Conservation (phyloP, 2,797 vertebrate species). For the Rhinogobio ventralis region DNA sequence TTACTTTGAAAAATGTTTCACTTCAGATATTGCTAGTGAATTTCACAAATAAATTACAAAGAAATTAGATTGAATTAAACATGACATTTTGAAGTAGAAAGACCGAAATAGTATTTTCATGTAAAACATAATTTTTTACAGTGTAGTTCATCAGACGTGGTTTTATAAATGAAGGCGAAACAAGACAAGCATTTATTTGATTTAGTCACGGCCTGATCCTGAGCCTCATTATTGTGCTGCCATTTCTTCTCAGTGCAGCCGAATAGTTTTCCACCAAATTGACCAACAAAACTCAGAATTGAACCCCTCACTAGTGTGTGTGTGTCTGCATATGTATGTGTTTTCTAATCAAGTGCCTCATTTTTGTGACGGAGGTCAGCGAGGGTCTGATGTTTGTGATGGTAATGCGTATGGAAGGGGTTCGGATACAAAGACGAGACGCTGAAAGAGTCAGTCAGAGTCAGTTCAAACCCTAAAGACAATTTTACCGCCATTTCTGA, state of each 20-base stretch:
- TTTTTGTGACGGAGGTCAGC: slow-evolving; percentile 66
- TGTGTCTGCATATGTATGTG: slow-evolving; percentile 37
- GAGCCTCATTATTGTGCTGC: background rate
- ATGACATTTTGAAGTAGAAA: too few relatives aligned
- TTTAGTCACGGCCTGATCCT: background rate
- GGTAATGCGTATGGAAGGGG: slow-evolving; percentile 82
- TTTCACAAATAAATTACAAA: too few relatives aligned
- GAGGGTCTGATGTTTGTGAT: slow-evolving; percentile 80
- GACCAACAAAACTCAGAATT: slow-evolving; percentile 5
- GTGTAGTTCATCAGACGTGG: background rate
- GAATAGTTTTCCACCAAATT: slow-evolving; percentile 14
- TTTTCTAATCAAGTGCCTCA: slow-evolving; percentile 4
- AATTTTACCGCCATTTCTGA: slow-evolving; percentile 33
- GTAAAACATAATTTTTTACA: background rate
- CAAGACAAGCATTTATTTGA: background rate
- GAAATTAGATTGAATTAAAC: background rate
- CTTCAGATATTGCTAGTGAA: too few relatives aligned
- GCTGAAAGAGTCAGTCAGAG: slow-evolving; percentile 23
- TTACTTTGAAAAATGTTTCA: background rate
- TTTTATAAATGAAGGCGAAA: slow-evolving; percentile 6
- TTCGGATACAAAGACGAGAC: slow-evolving; percentile 76
- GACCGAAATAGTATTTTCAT: background rate
- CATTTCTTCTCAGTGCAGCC: background rate
- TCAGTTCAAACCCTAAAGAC: background rate
- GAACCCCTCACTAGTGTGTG: slow-evolving; percentile 3